A percentile compares a stretch with the other conserved stretches of the same genome.
Conservation (phyloP, 2,113 vertebrate genomes). For the Megaleporinus macrocephalus region DNA sequence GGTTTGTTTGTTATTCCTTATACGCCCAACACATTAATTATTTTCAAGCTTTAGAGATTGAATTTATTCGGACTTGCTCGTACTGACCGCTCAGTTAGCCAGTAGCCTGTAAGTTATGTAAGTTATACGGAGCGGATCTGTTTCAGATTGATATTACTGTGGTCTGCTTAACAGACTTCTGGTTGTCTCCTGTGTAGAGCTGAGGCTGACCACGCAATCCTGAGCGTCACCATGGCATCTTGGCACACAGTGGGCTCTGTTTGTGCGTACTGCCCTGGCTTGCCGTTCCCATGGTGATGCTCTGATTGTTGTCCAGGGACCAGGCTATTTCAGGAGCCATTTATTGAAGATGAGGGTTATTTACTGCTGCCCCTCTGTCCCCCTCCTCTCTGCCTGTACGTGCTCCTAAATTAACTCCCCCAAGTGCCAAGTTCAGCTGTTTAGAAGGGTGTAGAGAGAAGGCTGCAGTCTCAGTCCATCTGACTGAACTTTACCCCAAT, state of each 20-base stretch:
- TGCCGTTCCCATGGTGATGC: constrained; percentile 12
- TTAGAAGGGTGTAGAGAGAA: neutral
- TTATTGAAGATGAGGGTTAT: constrained; percentile 45
- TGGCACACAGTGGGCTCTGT: neutral
- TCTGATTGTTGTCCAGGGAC: constrained; percentile 22
- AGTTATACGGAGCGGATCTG: neutral
- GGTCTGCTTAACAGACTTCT: neutral
- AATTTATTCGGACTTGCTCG: no score
- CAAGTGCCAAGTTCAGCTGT: constrained; percentile 44
- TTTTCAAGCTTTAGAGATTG: no score
- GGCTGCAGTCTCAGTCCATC: neutral
- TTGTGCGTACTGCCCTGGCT: neutral
- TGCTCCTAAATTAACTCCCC: constrained; percentile 49
- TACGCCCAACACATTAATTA: no score
- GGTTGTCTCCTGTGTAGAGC: no score
- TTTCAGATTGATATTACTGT: neutral
- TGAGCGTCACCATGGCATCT: neutral
- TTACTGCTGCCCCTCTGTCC: constrained; percentile 27
- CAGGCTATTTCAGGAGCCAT: constrained; percentile 35
- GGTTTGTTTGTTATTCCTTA: no score
- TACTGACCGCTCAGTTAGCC: no score
- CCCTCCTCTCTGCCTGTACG: constrained; percentile 2
- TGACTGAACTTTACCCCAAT: neutral
- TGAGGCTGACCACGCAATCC: neutral
- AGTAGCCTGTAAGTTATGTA: neutral